A percentile compares a stretch with the other conserved stretches of the same genome.
Conservation (phyloP, 2,888 invertebrate genomes). For the Dryadula phaetusa region DNA sequence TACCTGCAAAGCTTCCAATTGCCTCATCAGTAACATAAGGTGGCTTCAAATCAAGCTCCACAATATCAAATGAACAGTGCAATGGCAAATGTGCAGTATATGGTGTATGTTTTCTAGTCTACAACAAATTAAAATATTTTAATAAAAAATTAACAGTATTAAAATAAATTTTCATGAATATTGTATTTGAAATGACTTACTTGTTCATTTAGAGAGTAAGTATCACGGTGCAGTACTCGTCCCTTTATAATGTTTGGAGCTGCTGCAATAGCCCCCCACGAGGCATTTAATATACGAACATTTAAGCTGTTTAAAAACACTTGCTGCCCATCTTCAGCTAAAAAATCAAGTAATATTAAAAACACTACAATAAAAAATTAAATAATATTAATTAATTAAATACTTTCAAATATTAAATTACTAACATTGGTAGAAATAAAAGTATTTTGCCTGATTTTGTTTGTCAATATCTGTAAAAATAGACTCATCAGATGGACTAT, state of each 20-base stretch:
- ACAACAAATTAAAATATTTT: constrained; percentile 47
- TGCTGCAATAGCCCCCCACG: constrained; percentile 92
- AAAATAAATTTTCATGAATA: neutral
- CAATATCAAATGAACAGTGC: constrained; percentile 95
- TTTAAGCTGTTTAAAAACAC: constrained; percentile 96
- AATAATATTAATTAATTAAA: neutral
- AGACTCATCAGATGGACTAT: constrained; percentile 54
- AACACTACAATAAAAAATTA: neutral
- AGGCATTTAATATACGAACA: constrained; percentile 93
- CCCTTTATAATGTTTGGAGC: constrained; percentile 91
- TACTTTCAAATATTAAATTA: neutral
- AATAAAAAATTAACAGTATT: neutral
- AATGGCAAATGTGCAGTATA: constrained; percentile 95
- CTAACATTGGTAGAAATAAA: constrained; percentile 93
- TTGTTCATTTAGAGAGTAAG: constrained; percentile 90
- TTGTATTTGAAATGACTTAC: constrained; percentile 49
- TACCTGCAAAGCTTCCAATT: constrained; percentile 88
- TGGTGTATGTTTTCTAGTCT: constrained; percentile 85
- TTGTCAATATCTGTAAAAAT: constrained; percentile 66
- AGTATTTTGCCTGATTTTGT: constrained; percentile 83
- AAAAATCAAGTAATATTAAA: constrained; percentile 37
- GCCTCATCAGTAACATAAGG: constrained; percentile 89
- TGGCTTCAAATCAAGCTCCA: constrained; percentile 92
- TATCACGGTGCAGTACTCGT: constrained; percentile 93
- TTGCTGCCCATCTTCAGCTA: constrained; percentile 95